Percentiles rank a stretch among this genome's conserved stretches.
phyloP scores from a whole-genome alignment of 1,140 invertebrate species.

The Littorina saxatilis region DNA sequence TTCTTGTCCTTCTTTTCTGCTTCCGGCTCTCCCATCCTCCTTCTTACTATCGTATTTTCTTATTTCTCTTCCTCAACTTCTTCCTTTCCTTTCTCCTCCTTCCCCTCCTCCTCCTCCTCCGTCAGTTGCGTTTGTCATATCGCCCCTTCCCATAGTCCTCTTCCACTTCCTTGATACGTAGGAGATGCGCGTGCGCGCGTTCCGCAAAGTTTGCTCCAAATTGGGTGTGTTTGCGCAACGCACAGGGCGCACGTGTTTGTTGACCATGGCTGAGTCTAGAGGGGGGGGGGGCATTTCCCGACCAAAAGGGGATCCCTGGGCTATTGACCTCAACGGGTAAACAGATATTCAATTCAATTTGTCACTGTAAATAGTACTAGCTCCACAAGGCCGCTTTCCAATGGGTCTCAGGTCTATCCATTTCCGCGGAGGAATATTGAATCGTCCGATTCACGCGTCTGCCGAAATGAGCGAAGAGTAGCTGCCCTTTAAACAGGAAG shows the following conservation, averaged over 20 bases:
- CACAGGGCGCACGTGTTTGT: conserved; percentile 24
- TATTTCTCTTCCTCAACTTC: no score
- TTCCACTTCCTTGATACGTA: conserved; percentile 1
- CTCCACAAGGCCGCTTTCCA: not conserved
- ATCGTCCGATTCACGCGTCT: conserved; percentile 8
- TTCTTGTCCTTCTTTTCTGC: no score
- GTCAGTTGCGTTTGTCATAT: not conserved
- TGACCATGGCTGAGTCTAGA: not conserved
- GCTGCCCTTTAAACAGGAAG: not conserved
- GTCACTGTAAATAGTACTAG: conserved; percentile 42
- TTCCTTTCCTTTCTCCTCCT: not conserved
- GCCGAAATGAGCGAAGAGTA: conserved; percentile 5
- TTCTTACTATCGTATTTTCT: no score
- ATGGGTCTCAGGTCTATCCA: conserved; percentile 3
- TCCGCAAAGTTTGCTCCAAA: conserved; percentile 1
- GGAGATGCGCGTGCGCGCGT: not conserved
- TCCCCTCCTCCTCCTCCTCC: not conserved
- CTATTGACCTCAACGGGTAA: conserved; percentile 37
- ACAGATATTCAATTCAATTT: conserved; percentile 50
- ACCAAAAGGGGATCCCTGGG: not conserved
- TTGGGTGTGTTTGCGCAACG: conserved; percentile 33
- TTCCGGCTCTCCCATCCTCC: no score
- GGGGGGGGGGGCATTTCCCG: no score
- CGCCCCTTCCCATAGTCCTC: not conserved
- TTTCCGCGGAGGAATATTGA: conserved; percentile 18